phyloP scores from a whole-genome alignment of 2,888 invertebrate genomes.

The Coleophora flavipennella region DNA sequence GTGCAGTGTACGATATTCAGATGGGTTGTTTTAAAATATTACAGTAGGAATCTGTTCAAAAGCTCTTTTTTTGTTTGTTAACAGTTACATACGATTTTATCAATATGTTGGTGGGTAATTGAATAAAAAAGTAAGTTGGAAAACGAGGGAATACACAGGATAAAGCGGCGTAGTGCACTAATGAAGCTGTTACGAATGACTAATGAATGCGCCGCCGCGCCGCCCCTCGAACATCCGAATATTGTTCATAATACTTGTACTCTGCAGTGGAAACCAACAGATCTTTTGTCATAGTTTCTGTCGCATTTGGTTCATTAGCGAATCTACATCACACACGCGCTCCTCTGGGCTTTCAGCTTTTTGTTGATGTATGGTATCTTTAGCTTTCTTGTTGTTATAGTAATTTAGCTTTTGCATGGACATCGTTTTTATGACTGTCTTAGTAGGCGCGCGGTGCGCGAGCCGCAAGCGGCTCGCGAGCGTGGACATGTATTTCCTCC shows the following conservation, averaged over 20 bases:
- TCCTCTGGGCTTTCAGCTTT: too few relatives aligned
- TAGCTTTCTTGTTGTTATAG: too few relatives aligned
- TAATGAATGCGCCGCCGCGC: slow-evolving; percentile 54
- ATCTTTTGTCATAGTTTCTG: slow-evolving; percentile 3
- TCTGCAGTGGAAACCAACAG: slow-evolving; percentile 6
- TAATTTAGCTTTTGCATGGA: too few relatives aligned
- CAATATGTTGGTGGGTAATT: slow-evolving; percentile 41
- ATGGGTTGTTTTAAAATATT: too few relatives aligned
- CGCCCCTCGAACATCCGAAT: slow-evolving; percentile 42
- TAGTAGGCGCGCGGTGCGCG: too few relatives aligned
- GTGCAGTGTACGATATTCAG: too few relatives aligned
- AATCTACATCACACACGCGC: not conserved
- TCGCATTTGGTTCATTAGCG: not conserved
- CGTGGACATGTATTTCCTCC: too few relatives aligned
- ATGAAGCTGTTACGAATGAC: slow-evolving; percentile 43
- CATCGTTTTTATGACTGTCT: too few relatives aligned
- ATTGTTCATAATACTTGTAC: slow-evolving; percentile 28
- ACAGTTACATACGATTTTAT: slow-evolving; percentile 22
- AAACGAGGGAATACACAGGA: slow-evolving; percentile 34
- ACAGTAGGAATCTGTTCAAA: too few relatives aligned
- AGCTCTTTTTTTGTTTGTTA: too few relatives aligned
- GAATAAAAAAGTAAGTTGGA: slow-evolving; percentile 40
- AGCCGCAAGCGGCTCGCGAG: too few relatives aligned
- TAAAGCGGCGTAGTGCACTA: slow-evolving; percentile 45
- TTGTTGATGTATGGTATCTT: too few relatives aligned